phyloP scores from a whole-genome alignment of 2,888 invertebrate species.

The Azorinus chamasolen region DNA sequence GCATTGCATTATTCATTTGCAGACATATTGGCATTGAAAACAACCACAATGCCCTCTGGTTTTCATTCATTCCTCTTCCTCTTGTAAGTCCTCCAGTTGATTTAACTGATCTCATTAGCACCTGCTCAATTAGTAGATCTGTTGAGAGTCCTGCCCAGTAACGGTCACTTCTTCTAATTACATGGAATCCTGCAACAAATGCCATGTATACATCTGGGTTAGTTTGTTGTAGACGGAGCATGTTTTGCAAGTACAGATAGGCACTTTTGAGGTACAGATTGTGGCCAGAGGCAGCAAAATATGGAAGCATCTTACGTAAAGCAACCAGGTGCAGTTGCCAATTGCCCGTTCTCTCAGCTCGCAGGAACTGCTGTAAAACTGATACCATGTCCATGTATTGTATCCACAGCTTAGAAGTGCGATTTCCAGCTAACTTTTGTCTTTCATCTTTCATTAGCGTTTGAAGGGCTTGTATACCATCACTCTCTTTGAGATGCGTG shows the following conservation, averaged over 20 bases:
- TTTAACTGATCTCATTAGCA: constrained; percentile 69
- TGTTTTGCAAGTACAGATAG: constrained; percentile 50
- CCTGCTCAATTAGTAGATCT: constrained; percentile 73
- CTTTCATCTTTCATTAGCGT: constrained; percentile 25
- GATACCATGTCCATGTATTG: constrained; percentile 69
- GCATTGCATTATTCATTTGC: constrained; percentile 57
- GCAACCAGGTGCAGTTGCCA: constrained; percentile 51
- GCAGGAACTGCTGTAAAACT: constrained; percentile 60
- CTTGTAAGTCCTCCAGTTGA: constrained; percentile 63
- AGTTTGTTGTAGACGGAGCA: constrained; percentile 30
- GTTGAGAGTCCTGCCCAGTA: constrained; percentile 71
- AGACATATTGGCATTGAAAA: constrained; percentile 58
- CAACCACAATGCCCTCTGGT: constrained; percentile 62
- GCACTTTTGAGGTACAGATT: constrained; percentile 56
- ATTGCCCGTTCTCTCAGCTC: constrained; percentile 57
- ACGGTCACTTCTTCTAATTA: constrained; percentile 63
- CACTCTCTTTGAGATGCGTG: neutral
- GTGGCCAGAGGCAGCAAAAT: constrained; percentile 59
- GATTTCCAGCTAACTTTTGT: neutral
- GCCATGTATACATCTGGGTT: constrained; percentile 55
- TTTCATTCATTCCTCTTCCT: constrained; percentile 62
- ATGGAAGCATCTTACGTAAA: constrained; percentile 56
- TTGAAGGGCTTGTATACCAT: neutral
- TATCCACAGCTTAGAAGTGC: constrained; percentile 59
- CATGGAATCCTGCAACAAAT: constrained; percentile 57